Percentiles rank a stretch among this genome's conserved stretches.
These are phyloP conservation scores for Equus przewalskii DNA, from an alignment of 2,113 vertebrate genomes.

Conservation along the genomic window DNA sequence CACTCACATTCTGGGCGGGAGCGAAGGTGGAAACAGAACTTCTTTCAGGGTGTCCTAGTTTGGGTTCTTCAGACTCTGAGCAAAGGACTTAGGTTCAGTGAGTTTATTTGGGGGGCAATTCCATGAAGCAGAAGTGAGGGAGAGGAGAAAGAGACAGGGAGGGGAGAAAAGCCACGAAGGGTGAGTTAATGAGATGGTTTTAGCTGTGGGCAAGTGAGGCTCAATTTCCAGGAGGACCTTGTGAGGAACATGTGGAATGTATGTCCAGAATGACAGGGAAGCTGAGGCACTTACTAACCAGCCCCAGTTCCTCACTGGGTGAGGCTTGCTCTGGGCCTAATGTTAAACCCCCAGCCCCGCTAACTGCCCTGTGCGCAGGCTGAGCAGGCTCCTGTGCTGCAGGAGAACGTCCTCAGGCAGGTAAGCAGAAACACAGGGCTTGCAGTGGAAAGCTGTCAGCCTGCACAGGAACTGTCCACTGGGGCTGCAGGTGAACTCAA, in stretches of 20 bases:
- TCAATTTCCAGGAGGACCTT: background rate
- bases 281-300: background rate
- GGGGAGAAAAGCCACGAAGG: background rate
- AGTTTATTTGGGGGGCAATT: background rate
- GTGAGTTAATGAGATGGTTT: background rate
- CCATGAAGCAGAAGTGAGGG: background rate
- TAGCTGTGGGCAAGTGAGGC: too few species aligned
- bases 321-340: background rate
- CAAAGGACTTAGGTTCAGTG: background rate
- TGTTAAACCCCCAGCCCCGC: background rate
- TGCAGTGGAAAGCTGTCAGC: background rate
- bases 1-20: background rate
- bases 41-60: background rate
- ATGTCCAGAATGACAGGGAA: background rate
- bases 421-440: background rate
- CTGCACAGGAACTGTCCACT: background rate
- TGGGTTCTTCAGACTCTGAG: background rate
- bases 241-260: background rate
- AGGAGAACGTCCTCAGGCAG: background rate
- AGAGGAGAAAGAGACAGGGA: too few species aligned
- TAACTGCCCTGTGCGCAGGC: background rate
- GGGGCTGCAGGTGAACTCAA: background rate
- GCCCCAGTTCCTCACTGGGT: background rate
- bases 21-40: background rate
- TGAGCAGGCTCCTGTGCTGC: background rate